These are phyloP conservation scores for Palythoa grandis DNA, from an alignment of 92 coral and sea anemone species.

Conservation along the genomic window DNA sequence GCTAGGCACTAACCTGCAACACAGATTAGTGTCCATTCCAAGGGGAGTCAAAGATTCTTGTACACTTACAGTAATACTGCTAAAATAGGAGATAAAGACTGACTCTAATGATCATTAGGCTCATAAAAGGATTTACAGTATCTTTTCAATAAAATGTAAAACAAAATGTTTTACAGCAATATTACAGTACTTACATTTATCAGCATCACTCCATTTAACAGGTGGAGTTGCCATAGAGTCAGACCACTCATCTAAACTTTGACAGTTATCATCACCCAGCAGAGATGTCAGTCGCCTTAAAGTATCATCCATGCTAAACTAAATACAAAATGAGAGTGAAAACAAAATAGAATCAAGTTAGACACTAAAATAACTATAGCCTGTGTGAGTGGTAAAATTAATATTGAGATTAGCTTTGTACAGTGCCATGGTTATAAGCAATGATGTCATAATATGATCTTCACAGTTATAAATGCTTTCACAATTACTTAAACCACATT, in stretches of 20 bases:
- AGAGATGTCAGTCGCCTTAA: constrained; percentile 29
- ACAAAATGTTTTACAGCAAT: neutral
- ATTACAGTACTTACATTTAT: neutral
- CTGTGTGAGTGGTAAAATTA: no score
- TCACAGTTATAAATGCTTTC: no score
- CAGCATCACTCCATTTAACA: constrained; percentile 30
- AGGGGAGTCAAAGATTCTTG: no score
- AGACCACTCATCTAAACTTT: constrained; percentile 24
- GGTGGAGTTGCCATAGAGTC: constrained; percentile 46
- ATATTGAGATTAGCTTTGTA: no score
- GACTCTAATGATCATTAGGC: no score
- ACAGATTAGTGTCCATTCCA: no score
- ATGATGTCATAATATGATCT: no score
- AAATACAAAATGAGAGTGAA: neutral
- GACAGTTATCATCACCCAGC: constrained; percentile 19
- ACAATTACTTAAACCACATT: no score
- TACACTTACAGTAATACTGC: no score
- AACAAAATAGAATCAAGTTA: neutral
- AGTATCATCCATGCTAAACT: constrained; percentile 29
- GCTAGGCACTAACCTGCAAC: no score
- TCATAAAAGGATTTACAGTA: no score
- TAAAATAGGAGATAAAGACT: no score
- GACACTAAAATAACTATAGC: neutral
- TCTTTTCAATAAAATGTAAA: neutral
- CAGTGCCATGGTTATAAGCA: neutral